phyloP scores from a whole-genome alignment of 2,888 invertebrate species.

The Spisula solida region DNA sequence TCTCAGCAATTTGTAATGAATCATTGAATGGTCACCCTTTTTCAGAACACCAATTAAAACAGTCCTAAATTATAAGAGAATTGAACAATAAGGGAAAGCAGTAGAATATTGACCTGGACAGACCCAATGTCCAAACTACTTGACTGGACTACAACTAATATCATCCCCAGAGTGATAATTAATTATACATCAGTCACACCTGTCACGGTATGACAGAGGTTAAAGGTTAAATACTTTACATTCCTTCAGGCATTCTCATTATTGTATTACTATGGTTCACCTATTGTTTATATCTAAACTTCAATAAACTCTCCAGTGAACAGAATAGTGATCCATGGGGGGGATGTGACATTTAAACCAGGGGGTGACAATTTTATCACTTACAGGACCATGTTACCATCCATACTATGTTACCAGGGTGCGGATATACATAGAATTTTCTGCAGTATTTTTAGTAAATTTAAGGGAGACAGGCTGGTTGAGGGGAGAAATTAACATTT shows the following conservation, averaged over 20 bases:
- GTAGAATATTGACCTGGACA: background rate
- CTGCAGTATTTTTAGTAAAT: too few relatives aligned
- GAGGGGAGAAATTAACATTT: too few relatives aligned
- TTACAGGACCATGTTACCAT: too few relatives aligned
- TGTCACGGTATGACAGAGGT: constrained; percentile 50
- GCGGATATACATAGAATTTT: too few relatives aligned
- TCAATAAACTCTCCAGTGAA: background rate
- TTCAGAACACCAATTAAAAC: too few relatives aligned
- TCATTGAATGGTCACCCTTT: too few relatives aligned
- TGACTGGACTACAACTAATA: constrained; percentile 4
- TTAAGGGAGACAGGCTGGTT: too few relatives aligned
- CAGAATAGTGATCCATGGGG: background rate
- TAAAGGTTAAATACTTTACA: constrained; percentile 49
- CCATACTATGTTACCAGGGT: too few relatives aligned
- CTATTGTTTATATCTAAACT: constrained; percentile 27
- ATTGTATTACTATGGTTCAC: constrained; percentile 32
- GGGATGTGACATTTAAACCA: background rate
- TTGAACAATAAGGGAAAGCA: too few relatives aligned
- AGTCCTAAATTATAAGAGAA: too few relatives aligned
- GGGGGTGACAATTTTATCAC: background rate
- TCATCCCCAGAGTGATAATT: constrained; percentile 23
- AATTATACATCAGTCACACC: constrained; percentile 42
- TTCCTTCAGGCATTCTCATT: constrained; percentile 40
- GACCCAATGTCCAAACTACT: background rate
- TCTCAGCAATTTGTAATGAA: too few relatives aligned